phyloP scores from a whole-genome alignment of 2,888 invertebrate species.

The Hydriomena furcata region DNA sequence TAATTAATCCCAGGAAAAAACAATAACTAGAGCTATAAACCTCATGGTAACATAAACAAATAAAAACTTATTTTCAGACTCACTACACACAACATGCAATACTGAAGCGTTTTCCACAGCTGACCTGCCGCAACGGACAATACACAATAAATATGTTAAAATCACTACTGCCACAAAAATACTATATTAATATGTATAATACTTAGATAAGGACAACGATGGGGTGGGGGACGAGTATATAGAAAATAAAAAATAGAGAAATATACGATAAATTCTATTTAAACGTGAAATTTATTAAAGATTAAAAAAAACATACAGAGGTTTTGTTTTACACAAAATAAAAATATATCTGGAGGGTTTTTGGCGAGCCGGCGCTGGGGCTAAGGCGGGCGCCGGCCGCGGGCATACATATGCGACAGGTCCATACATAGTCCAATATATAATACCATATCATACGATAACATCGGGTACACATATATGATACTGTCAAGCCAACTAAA shows the following conservation, averaged over 20 bases:
- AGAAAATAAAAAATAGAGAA: constrained; percentile 78
- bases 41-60: constrained; percentile 75
- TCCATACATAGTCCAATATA: constrained; percentile 79
- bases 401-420: constrained; percentile 75
- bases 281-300: constrained; percentile 83
- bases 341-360: constrained; percentile 79
- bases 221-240: constrained; percentile 68
- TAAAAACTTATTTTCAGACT: constrained; percentile 70
- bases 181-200: constrained; percentile 63
- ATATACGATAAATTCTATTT: constrained; percentile 82
- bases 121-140: constrained; percentile 63
- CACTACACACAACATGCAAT: constrained; percentile 79
- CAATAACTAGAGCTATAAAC: constrained; percentile 66
- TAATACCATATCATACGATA: constrained; percentile 80
- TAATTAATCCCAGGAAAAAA: constrained; percentile 60
- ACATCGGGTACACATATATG: constrained; percentile 77
- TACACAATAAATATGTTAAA: constrained; percentile 69
- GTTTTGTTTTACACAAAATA: constrained; percentile 80
- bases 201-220: constrained; percentile 73
- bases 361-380: constrained; percentile 48
- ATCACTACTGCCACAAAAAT: constrained; percentile 80
- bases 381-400: constrained; percentile 50
- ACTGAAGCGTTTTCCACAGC: constrained; percentile 69
- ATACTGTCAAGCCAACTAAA: constrained; percentile 81
- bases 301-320: constrained; percentile 82